These are phyloP conservation scores for Peromyscus eremicus DNA, from an alignment of 2,797 vertebrate genomes.

Conservation along the genomic window DNA sequence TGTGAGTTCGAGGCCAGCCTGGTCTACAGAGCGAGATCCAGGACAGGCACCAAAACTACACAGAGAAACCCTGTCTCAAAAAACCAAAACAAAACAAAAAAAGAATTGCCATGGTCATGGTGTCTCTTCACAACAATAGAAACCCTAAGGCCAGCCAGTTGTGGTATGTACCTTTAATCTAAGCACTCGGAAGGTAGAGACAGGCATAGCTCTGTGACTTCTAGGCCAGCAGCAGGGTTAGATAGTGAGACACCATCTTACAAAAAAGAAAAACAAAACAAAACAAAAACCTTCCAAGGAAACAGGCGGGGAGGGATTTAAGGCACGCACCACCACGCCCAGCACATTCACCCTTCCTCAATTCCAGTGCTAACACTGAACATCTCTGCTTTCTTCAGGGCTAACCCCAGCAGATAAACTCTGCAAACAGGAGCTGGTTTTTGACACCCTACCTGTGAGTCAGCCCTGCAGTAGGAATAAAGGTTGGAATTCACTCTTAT, in stretches of 20 bases:
- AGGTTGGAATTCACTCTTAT: not conserved
- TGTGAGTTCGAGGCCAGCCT: too few species aligned
- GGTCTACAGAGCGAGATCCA: too few species aligned
- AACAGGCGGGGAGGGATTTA: not conserved
- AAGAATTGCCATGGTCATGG: not conserved
- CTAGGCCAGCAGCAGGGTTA: not conserved
- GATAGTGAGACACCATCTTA: not conserved
- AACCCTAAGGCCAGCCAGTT: not conserved
- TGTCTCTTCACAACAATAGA: not conserved
- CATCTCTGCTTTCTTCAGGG: not conserved
- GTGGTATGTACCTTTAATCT: not conserved
- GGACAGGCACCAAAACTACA: too few species aligned
- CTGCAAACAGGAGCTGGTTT: conserved; percentile 22
- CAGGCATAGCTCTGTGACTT: not conserved
- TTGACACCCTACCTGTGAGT: not conserved
- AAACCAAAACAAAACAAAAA: too few species aligned
- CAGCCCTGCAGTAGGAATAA: not conserved
- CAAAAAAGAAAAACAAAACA: not conserved
- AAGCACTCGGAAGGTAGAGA: not conserved
- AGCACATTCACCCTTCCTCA: not conserved
- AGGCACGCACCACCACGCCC: not conserved
- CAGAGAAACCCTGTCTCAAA: too few species aligned
- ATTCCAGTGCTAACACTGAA: not conserved
- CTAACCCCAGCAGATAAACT: conserved; percentile 36
- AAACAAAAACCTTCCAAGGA: not conserved